Evolutionary conservation across 2,797 vertebrate species (phyloP).

Genomic region (Cyprinella venusta): DNA sequence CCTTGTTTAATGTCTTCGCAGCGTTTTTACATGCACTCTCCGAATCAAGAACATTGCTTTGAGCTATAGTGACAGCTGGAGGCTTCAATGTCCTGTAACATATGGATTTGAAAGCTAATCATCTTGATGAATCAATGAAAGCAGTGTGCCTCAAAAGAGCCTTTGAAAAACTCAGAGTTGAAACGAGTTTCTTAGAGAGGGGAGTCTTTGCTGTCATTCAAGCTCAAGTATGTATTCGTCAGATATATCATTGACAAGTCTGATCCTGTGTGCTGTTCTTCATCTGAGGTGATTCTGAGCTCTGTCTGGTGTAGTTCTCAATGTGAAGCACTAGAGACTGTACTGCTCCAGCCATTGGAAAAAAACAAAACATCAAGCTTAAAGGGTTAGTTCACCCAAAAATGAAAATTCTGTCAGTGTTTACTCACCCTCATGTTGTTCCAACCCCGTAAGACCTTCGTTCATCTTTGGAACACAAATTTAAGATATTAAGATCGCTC

Average conservation of each 20-base stretch:
- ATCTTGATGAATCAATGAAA: constrained; percentile 39
- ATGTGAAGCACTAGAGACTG: constrained; percentile 41
- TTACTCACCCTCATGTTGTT: too few species aligned
- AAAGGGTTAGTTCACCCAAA: too few species aligned
- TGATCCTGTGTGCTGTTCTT: background rate
- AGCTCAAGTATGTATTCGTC: background rate
- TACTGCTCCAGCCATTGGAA: background rate
- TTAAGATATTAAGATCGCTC: too few species aligned
- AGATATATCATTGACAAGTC: background rate
- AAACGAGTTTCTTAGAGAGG: constrained; percentile 23
- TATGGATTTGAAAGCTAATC: constrained; percentile 43
- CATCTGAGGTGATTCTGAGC: background rate
- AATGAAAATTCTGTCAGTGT: too few species aligned
- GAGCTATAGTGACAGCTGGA: background rate
- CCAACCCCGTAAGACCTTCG: too few species aligned
- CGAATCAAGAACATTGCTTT: constrained; percentile 21
- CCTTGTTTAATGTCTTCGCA: constrained; percentile 17
- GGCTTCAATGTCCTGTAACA: constrained; percentile 17
- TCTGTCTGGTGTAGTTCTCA: background rate
- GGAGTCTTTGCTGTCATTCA: constrained; percentile 14
- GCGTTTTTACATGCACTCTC: constrained; percentile 20
- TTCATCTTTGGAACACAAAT: too few species aligned
- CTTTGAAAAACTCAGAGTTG: constrained; percentile 18
- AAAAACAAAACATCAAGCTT: background rate
- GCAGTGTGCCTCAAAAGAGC: constrained; percentile 31